Base-by-base conservation (phyloP, 2,888 invertebrate genomes). In the Ectemnius continuus region DNA sequence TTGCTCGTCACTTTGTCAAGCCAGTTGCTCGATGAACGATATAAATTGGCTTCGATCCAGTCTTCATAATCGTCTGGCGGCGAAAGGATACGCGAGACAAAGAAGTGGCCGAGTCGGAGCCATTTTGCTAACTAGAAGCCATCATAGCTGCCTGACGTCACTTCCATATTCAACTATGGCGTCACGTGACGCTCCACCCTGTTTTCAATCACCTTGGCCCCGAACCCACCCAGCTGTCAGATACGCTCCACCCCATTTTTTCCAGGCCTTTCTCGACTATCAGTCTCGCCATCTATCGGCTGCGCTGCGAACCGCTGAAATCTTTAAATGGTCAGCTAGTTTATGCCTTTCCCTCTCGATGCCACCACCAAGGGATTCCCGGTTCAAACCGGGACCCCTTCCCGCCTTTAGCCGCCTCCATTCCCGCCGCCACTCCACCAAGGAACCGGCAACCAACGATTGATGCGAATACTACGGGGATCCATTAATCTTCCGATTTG, bases 61-160 rank as follows among this genome's bases (percentile, higher is more conserved):
- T 36, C 36, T 36, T 36, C 8, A 36, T 36, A 36, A 36, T 2
- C 11, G 4, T 36, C 36, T 8, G 8, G 6, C 6, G 5, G 1
- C 36, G 36, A 36, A 36, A 36, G 36, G 36, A 36, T 5, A 13
- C 5, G 62, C n/a, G 84, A 82, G 85, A 86, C 85, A 86, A 88
- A 88, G 86, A 77, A 81, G 80, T 72, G 77, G 70, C 76, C 81
- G 62, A 48, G 57, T 76, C 82, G 91, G 88, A 91, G 92, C 93
- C 93, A 93, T 93, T 92, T 92, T 92, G 92, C 92, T 92, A 91
- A 92, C 92, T 92, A 91, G 92, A 92, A 91, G 93, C 93, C 92
- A 93, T 93, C 92, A 92, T 92, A 92, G 92, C 91, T 91, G 90
- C 86, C 90, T 92, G 90, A 90, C 91, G 90, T 90, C 90, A 89